Evolutionary conservation across 2,888 invertebrate genomes (phyloP).

Genomic region (Silvanus unidentatus): DNA sequence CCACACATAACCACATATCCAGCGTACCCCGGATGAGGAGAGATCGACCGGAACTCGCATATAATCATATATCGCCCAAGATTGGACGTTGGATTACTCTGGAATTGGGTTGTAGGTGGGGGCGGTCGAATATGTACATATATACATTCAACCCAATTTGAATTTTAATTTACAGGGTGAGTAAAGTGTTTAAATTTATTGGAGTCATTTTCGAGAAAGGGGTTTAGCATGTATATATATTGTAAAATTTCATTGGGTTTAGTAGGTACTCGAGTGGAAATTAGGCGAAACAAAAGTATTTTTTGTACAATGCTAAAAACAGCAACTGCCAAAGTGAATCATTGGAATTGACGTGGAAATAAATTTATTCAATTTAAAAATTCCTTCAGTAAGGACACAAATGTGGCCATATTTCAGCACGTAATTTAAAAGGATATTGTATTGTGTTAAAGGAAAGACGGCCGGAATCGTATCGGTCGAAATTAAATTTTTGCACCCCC

Average conservation of each 20-base stretch:
- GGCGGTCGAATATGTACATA: conserved; percentile 15
- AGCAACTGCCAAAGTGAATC: no score
- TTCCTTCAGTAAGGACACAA: no score
- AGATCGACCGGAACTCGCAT: conserved; percentile 46
- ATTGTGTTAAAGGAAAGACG: no score
- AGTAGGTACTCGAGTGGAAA: no score
- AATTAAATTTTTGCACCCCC: conserved; percentile 32
- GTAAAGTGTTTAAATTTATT: conserved; percentile 41
- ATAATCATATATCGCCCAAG: conserved; percentile 49
- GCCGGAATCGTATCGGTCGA: conserved; percentile 5
- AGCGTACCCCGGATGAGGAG: conserved; percentile 32
- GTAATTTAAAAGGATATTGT: no score
- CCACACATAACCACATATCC: conserved; percentile 47
- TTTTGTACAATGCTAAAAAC: no score
- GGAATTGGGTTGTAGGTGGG: conserved; percentile 5
- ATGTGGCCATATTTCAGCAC: no score
- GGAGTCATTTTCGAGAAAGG: conserved; percentile 31
- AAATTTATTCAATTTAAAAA: no score
- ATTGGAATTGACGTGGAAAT: no score
- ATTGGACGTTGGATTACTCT: conserved; percentile 44
- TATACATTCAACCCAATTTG: conserved; percentile 40
- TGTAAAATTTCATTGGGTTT: no score
- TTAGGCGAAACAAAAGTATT: background rate
- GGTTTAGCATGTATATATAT: conserved; percentile 17
- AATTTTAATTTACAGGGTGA: conserved; percentile 48